Evolutionary conservation across 2,888 invertebrate species (phyloP), one percentile per base, ranked within the genome.

Genomic region (Steinernema hermaphroditum): DNA sequence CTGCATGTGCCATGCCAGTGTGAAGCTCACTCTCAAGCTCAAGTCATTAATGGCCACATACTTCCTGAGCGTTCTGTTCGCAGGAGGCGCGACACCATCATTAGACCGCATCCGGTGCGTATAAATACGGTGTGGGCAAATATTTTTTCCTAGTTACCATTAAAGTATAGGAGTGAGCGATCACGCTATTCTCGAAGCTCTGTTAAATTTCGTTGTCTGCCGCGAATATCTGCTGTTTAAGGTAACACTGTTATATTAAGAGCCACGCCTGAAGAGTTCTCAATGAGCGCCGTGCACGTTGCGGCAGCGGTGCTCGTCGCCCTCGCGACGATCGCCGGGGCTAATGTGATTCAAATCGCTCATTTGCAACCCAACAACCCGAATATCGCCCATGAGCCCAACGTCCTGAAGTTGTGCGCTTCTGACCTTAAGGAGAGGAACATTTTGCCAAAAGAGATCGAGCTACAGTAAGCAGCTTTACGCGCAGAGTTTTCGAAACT

Each of bases 331-430:
- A 9, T 62, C 32, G 16, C 29, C 62, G 32, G 32, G 19, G 70
- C 24, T 2, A 72, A 73, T 41, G 71, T 80, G 6, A 79, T 80
- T 24, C 57, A 74, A 70, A 78, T 81, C 34, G 82, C 80, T 8
- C 82, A 82, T 72, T 77, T 82, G 19, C 79, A 76, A 57, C 82
- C 82, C 9, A 68, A 74, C n/a, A 80, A 79, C 41, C 79, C 80
- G 12, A 74, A 75, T 41, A 80, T 82, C 68, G 78, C 75, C 22
- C 79, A 81, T 68, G 82, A 82, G 57, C 80, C 80, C 16, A 80
- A 81, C 71, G 78, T 82, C 2, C 71, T 82, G 29, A 75, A 74
- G 68, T 79, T 82, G 77, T 81, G 82, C 69, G 79, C 80, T 1
- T 68, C 72, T n/a, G 81, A 82, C 72, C 72, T 82, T 70, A 78